These are phyloP conservation scores for Macaria notata DNA, from an alignment of 2,888 invertebrate genomes.

Conservation along the genomic window DNA sequence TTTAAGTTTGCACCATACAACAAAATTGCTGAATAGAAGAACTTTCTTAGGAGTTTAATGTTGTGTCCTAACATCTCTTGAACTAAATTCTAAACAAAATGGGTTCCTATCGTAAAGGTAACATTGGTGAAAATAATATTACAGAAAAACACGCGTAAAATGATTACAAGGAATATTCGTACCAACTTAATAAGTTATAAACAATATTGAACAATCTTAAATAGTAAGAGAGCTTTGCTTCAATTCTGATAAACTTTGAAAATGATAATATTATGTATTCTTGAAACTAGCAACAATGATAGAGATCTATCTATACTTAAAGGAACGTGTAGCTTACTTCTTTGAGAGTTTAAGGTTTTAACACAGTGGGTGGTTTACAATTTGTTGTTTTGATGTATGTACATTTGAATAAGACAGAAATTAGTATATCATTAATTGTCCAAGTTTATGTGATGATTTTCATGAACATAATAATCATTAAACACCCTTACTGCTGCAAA, in stretches of 20 bases:
- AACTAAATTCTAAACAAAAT: background rate
- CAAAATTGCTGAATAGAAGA: no score
- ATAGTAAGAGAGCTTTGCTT: constrained; percentile 14
- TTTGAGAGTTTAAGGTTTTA: constrained; percentile 52
- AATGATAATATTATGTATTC: constrained; percentile 31
- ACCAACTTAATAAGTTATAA: constrained; percentile 11
- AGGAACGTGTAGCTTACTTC: constrained; percentile 77
- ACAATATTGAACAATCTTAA: constrained; percentile 7
- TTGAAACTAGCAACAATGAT: constrained; percentile 68
- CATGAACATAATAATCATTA: no score
- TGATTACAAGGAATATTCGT: constrained; percentile 5
- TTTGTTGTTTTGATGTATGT: no score
- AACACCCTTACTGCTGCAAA: no score
- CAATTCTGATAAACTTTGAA: constrained; percentile 29
- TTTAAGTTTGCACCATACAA: no score
- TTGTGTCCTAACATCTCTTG: constrained; percentile 3
- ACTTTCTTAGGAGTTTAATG: background rate
- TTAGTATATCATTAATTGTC: no score
- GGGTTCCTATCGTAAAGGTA: constrained; percentile 10
- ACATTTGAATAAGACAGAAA: no score
- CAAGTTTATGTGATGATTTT: no score
- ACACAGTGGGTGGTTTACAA: no score
- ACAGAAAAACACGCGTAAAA: constrained; percentile 5
- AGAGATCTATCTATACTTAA: constrained; percentile 79
- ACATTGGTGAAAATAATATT: constrained; percentile 24